Conservation (phyloP, 2,113 vertebrate species). For the Neolamprologus sp. region DNA sequence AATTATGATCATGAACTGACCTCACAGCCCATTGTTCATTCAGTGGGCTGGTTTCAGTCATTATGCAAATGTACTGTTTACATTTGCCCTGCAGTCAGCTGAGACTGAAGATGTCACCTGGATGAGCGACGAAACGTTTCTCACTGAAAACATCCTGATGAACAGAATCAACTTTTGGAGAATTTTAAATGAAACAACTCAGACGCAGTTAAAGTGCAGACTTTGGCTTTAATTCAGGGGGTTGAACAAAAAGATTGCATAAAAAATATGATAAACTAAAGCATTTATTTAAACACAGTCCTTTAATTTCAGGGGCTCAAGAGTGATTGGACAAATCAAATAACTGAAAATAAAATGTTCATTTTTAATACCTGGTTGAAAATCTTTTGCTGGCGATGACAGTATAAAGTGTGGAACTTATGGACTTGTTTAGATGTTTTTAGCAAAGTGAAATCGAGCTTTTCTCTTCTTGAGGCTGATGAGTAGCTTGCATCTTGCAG, state of each 20-base stretch:
- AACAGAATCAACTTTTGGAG: accelerated
- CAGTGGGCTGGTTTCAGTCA: background rate
- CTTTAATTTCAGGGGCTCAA: background rate
- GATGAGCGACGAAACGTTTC: background rate
- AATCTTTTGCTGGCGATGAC: background rate
- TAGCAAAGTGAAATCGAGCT: background rate
- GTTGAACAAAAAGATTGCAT: background rate
- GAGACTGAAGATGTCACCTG: accelerated
- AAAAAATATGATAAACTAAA: background rate
- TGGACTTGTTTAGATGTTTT: background rate
- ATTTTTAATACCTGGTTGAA: background rate
- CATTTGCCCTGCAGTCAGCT: background rate
- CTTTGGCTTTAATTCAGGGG: background rate
- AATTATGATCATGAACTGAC: background rate
- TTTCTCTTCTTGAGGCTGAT: background rate
- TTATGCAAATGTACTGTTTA: background rate
- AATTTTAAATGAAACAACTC: background rate
- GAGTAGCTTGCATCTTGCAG: accelerated
- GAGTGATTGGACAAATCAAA: background rate
- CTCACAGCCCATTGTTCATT: accelerated
- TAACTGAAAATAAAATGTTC: background rate
- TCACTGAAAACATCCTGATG: background rate
- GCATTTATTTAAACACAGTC: background rate
- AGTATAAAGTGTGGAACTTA: background rate
- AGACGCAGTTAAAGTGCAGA: background rate